These are phyloP conservation scores for Betta splendens DNA, from an alignment of 2,797 vertebrate genomes.

Conservation along the genomic window DNA sequence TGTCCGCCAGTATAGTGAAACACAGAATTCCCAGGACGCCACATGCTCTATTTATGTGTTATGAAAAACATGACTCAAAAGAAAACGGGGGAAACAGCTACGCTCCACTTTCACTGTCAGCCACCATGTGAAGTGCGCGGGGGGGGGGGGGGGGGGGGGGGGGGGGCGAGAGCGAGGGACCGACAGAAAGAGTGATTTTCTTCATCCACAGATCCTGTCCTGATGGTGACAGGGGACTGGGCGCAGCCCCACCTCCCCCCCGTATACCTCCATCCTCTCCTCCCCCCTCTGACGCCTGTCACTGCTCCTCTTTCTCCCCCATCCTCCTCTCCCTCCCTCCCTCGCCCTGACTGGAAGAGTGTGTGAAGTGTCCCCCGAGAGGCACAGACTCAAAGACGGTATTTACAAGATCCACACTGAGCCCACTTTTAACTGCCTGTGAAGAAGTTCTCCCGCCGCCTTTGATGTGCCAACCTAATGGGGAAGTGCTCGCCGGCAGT, in stretches of 20 bases:
- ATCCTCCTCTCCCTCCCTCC: slow-evolving; percentile 66
- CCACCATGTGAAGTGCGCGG: slow-evolving; percentile 77
- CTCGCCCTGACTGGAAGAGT: slow-evolving; percentile 74
- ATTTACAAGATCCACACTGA: slow-evolving; percentile 83
- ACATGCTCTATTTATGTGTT: slow-evolving; percentile 79
- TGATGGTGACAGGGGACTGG: slow-evolving; percentile 74
- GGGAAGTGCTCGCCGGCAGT: slow-evolving; percentile 79
- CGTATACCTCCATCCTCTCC: slow-evolving; percentile 33
- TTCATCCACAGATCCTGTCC: slow-evolving; percentile 77
- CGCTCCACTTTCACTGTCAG: slow-evolving; percentile 79
- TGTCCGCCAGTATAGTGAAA: slow-evolving; percentile 69
- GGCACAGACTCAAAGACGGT: slow-evolving; percentile 82
- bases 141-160: slow-evolving; percentile 69
- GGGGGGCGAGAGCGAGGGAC: slow-evolving; percentile 66
- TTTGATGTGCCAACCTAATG: slow-evolving; percentile 84
- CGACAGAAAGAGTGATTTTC: slow-evolving; percentile 67
- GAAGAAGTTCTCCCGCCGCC: slow-evolving; percentile 81
- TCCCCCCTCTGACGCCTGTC: slow-evolving; percentile 75
- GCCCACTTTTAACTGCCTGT: slow-evolving; percentile 82
- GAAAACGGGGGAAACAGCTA: slow-evolving; percentile 70
- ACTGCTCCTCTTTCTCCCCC: slow-evolving; percentile 69
- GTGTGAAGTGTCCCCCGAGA: slow-evolving; percentile 84
- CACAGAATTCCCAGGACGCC: slow-evolving; percentile 77
- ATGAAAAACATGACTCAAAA: slow-evolving; percentile 81
- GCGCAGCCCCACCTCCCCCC: slow-evolving; percentile 54